Percentiles rank a stretch among this genome's conserved stretches.
Evolutionary conservation across 2,888 invertebrate species (phyloP).

Genomic region (Dusona sp.): DNA sequence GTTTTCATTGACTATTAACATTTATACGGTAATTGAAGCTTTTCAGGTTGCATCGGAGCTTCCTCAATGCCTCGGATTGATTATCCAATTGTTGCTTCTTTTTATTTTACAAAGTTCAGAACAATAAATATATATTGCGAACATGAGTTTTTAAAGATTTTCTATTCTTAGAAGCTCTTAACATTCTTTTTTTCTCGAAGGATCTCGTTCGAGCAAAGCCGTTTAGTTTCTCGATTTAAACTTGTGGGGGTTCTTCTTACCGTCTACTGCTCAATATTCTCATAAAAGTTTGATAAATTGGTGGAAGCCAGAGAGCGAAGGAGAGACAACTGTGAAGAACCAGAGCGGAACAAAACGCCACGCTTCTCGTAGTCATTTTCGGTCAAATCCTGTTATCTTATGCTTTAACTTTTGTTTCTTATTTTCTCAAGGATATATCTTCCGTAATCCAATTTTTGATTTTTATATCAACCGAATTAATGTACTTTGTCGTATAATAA

Average conservation of each 20-base stretch:
- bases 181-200: slow-evolving; percentile 2
- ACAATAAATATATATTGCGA: slow-evolving; percentile 28
- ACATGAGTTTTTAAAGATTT: slow-evolving; percentile 1
- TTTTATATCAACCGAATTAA: background rate
- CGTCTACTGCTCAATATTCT: slow-evolving; percentile 40
- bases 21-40: background rate
- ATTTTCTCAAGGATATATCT: slow-evolving; percentile 15
- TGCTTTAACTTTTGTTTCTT: slow-evolving; percentile 12
- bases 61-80: slow-evolving; percentile 11
- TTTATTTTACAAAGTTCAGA: slow-evolving; percentile 19
- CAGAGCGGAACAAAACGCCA: slow-evolving; percentile 19
- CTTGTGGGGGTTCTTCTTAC: slow-evolving; percentile 52
- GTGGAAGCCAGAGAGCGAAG: slow-evolving; percentile 53
- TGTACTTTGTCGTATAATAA: background rate
- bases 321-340: slow-evolving; percentile 46
- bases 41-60: background rate
- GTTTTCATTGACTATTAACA: background rate
- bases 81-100: background rate
- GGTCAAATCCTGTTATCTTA: slow-evolving; percentile 40
- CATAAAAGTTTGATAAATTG: slow-evolving; percentile 40
- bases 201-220: slow-evolving; percentile 46
- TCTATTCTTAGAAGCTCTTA: slow-evolving; percentile 2
- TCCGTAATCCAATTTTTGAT: background rate
- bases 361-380: slow-evolving; percentile 37
- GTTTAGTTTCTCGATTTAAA: slow-evolving; percentile 53